Base-by-base conservation (phyloP, 2,888 invertebrate species). In the Chirona hameri region DNA sequence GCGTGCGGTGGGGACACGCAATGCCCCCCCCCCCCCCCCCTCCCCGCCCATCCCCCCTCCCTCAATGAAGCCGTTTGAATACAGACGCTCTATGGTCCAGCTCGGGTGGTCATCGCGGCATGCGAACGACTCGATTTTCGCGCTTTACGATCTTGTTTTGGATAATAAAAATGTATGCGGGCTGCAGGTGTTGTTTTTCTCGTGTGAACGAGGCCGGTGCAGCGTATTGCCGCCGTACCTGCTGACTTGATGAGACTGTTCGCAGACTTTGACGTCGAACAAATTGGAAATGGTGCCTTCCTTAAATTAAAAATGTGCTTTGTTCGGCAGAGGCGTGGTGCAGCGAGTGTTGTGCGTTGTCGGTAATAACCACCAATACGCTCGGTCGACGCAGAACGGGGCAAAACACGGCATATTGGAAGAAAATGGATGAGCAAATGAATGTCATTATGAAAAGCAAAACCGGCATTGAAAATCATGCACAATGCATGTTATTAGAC, bases 71-170 rank as follows among this genome's bases (percentile, higher is more conserved):
- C 65, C 12, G 65, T 65, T 27, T 65, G 65, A 65, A 27, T 65
- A 65, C n/a, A n/a, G 10, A 10, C n/a, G 65, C 65, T 10, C 24
- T 27, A 10, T 27, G 10, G n/a, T 24, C 27, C n/a, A n/a, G n/a
- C 52, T 9, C 5, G 27, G 7, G 72, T 72, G 72, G 72, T 72
- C 72, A 72, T 31, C 31, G 18, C 29, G 10, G 72, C 72, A 72
- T 72, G 72, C 72, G 5, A 12, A 72, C 29, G 31, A 27, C 72
- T 29, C 72, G 18, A 31, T 72, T 72, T 72, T 27, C 72, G 27
- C 27, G 15, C 31, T 72, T 72, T 72, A 72, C 72, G 72, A 18
- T 72, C 72, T 72, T 72, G 72, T 72, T 72, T 72, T 72, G 72
- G 72, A 72, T 72, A 72, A 72, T 72, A 72, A 72, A 72, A 31